A percentile compares a stretch with the other conserved stretches of the same genome.
Conservation (phyloP, 2,113 vertebrate species). For the Anser brachyrhynchus region DNA sequence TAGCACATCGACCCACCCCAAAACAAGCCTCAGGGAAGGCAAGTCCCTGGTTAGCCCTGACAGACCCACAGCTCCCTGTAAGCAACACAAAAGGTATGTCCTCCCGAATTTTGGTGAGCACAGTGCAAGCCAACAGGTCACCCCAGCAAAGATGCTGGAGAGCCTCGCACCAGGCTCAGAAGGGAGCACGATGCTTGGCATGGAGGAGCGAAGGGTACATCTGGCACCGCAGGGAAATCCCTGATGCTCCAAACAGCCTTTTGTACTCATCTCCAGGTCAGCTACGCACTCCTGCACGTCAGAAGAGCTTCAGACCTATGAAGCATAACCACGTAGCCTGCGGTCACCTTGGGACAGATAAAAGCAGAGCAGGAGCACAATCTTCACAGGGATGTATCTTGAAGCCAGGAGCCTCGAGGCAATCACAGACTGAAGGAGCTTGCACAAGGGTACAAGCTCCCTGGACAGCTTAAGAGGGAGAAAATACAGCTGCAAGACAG, state of each 20-base stretch:
- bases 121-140: background rate
- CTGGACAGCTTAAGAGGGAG: rapidly evolving
- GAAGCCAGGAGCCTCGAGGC: background rate
- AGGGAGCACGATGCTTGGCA: background rate
- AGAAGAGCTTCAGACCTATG: background rate
- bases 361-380: background rate
- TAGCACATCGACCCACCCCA: background rate
- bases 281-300: rapidly evolving
- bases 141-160: no score
- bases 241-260: background rate
- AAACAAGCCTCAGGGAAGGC: background rate
- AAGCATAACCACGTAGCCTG: background rate
- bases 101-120: background rate
- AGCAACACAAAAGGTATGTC: background rate
- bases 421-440: background rate
- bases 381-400: background rate
- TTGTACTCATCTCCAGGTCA: background rate
- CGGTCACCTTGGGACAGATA: background rate
- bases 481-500: background rate
- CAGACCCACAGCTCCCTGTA: background rate
- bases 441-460: background rate
- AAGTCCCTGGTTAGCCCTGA: background rate
- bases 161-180: background rate
- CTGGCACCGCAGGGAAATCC: background rate
- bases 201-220: background rate